These are phyloP conservation scores for Ernsta delagoae DNA, from an alignment of 2,888 invertebrate genomes.

Conservation along the genomic window DNA sequence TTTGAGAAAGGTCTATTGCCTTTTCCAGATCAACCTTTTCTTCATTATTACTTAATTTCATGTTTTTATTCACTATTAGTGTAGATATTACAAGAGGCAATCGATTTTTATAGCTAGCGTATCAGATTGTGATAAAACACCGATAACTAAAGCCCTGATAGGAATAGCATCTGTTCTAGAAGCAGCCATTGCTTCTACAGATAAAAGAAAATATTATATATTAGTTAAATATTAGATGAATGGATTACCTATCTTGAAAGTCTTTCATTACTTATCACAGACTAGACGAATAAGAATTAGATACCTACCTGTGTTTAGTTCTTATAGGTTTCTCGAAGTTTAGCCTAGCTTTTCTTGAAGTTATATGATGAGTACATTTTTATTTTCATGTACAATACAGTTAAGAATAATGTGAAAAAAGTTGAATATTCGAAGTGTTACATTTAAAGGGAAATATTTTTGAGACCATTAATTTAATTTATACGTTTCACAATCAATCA, in stretches of 20 bases:
- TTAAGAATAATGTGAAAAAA: no score
- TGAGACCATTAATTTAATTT: not conserved
- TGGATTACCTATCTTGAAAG: no score
- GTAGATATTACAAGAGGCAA: not conserved
- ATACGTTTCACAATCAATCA: not conserved
- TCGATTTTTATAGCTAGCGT: not conserved
- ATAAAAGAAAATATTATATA: not conserved
- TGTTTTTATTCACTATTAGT: not conserved
- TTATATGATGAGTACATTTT: no score
- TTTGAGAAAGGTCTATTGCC: no score
- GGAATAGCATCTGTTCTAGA: not conserved
- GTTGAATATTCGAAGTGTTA: no score
- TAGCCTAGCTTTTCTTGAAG: no score
- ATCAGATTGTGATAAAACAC: not conserved
- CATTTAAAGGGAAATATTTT: not conserved
- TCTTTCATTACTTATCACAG: no score
- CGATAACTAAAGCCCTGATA: not conserved
- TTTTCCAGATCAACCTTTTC: not conserved
- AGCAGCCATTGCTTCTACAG: not conserved
- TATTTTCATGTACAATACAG: no score
- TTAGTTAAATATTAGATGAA: no score
- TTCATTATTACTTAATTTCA: not conserved
- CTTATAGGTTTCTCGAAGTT: no score
- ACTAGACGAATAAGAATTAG: no score
- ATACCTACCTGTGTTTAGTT: no score